phyloP scores from a whole-genome alignment of 2,888 invertebrate species.

The Pterostichus niger region DNA sequence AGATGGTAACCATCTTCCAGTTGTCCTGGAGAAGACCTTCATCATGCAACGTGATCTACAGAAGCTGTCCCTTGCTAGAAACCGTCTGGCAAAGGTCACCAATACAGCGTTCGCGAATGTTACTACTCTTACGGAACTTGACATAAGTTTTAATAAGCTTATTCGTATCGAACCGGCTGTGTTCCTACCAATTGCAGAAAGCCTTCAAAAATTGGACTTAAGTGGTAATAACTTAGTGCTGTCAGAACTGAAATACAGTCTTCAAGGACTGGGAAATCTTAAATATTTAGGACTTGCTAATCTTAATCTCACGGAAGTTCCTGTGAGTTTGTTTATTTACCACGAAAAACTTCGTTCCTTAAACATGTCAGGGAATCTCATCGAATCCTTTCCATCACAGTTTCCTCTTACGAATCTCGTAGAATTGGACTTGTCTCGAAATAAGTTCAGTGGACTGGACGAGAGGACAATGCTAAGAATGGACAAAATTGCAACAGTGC shows the following conservation, averaged over 20 bases:
- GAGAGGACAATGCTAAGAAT: slow-evolving; percentile 80
- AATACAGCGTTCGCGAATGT: slow-evolving; percentile 87
- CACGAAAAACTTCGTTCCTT: slow-evolving; percentile 82
- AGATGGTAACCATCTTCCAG: slow-evolving; percentile 89
- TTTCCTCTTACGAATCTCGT: slow-evolving; percentile 80
- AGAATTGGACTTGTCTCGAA: slow-evolving; percentile 86
- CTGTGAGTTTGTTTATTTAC: slow-evolving; percentile 80
- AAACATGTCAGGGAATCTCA: slow-evolving; percentile 87
- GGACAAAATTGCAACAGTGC: slow-evolving; percentile 80
- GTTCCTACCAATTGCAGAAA: slow-evolving; percentile 81
- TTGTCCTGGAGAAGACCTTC: slow-evolving; percentile 86
- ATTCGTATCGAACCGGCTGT: slow-evolving; percentile 83
- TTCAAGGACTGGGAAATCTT: slow-evolving; percentile 81
- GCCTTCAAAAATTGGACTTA: slow-evolving; percentile 83
- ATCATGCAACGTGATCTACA: slow-evolving; percentile 79
- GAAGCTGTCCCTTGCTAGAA: slow-evolving; percentile 83
- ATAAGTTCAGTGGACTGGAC: slow-evolving; percentile 83
- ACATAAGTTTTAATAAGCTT: slow-evolving; percentile 88
- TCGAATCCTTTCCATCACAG: slow-evolving; percentile 81
- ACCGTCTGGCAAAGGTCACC: slow-evolving; percentile 87
- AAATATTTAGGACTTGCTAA: slow-evolving; percentile 81
- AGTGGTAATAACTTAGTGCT: slow-evolving; percentile 84
- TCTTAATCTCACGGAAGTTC: slow-evolving; percentile 80
- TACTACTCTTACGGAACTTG: slow-evolving; percentile 83
- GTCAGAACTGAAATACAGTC: slow-evolving; percentile 80